These are phyloP conservation scores for Sthenelais limicola DNA, from an alignment of 2,888 invertebrate species.

Conservation along the genomic window DNA sequence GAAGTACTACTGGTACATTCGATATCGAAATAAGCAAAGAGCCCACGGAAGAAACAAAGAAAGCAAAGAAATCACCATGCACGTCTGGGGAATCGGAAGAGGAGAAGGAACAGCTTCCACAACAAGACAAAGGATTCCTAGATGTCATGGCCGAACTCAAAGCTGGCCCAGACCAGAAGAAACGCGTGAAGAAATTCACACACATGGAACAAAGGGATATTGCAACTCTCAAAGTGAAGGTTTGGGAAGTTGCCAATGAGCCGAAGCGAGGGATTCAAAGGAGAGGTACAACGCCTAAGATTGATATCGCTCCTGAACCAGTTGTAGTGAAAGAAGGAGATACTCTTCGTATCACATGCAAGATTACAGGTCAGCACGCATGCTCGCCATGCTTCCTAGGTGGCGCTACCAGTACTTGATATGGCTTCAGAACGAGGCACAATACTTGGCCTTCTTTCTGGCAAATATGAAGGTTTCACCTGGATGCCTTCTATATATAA, in stretches of 20 bases:
- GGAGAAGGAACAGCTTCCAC: not conserved
- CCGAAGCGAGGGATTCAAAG: not conserved
- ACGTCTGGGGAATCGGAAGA: not conserved
- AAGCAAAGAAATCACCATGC: not conserved
- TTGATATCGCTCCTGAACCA: constrained; percentile 23
- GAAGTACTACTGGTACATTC: not conserved
- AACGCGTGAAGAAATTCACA: not conserved
- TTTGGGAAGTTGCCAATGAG: not conserved
- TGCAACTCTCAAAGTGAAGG: constrained; percentile 8
- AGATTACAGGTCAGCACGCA: constrained; percentile 24
- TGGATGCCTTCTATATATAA: no score
- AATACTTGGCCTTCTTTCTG: no score
- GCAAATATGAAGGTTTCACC: no score
- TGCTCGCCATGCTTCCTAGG: not conserved
- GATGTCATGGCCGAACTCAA: constrained; percentile 30
- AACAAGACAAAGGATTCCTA: not conserved
- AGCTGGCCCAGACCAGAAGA: not conserved
- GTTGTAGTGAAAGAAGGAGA: constrained; percentile 12
- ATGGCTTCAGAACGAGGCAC: constrained; percentile 2
- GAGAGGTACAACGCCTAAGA: not conserved
- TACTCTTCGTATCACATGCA: constrained; percentile 9
- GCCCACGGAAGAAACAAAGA: not conserved
- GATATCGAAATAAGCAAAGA: not conserved
- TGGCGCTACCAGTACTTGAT: not conserved
- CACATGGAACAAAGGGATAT: no score